Evolutionary conservation across 2,797 vertebrate genomes (phyloP).

Genomic region (Ambastaia sidthimunki): DNA sequence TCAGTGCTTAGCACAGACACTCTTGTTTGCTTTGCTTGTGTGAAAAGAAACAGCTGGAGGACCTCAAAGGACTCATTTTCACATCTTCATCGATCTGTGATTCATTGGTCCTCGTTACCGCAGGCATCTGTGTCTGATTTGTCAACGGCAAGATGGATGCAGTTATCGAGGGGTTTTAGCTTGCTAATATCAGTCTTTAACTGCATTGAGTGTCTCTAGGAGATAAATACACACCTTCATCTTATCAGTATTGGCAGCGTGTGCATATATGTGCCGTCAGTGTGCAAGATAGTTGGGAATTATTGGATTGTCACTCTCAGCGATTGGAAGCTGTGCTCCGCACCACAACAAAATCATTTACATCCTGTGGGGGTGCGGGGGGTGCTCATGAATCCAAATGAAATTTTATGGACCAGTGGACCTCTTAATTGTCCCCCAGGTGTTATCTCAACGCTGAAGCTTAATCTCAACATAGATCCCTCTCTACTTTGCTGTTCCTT

Average conservation of each 20-base stretch:
- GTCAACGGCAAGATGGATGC: slow-evolving; percentile 34
- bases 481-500: slow-evolving; percentile 69
- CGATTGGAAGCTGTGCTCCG: slow-evolving; percentile 65
- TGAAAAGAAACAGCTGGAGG: slow-evolving; percentile 51
- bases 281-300: slow-evolving; percentile 47
- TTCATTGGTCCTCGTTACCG: slow-evolving; percentile 39
- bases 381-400: slow-evolving; percentile 84
- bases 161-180: slow-evolving; percentile 7
- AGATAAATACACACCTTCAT: slow-evolving; percentile 48
- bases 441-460: slow-evolving; percentile 84
- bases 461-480: slow-evolving; percentile 85
- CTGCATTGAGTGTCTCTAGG: slow-evolving; percentile 23
- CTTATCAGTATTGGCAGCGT: slow-evolving; percentile 41
- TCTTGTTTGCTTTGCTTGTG: slow-evolving; percentile 30
- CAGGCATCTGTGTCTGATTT: slow-evolving; percentile 38
- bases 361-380: slow-evolving; percentile 48
- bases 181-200: slow-evolving; percentile 36
- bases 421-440: slow-evolving; percentile 91
- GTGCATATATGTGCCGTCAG: slow-evolving; percentile 47
- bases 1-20: slow-evolving; percentile 19
- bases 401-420: slow-evolving; percentile 91
- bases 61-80: slow-evolving; percentile 49
- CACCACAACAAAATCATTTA: slow-evolving; percentile 58
- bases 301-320: slow-evolving; percentile 57
- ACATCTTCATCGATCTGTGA: slow-evolving; percentile 49